Percentiles rank a stretch among this genome's conserved stretches.
Conservation (phyloP, 2,797 vertebrate species). For the Gouania willdenowi region DNA sequence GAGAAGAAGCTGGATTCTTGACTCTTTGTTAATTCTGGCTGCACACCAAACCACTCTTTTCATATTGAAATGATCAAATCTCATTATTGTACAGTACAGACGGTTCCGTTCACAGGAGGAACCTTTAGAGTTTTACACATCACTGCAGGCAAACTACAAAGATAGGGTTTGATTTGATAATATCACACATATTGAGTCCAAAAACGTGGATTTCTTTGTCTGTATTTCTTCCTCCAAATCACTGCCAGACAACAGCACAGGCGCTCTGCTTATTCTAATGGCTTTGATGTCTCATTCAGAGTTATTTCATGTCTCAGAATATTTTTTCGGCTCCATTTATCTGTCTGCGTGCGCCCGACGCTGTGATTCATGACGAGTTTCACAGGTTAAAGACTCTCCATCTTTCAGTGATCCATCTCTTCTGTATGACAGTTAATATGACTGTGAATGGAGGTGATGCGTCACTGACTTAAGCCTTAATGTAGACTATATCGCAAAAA, state of each 20-base stretch:
- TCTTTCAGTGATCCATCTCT: slow-evolving; percentile 27
- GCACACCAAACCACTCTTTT: no score
- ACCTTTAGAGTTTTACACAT: no score
- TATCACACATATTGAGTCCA: not conserved
- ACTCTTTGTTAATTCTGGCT: no score
- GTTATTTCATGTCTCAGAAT: not conserved
- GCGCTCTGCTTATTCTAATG: slow-evolving; percentile 22
- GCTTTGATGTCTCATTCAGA: not conserved
- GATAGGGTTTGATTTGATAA: not conserved
- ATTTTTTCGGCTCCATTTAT: not conserved
- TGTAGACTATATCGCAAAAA: no score
- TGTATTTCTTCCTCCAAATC: no score
- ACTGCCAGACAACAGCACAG: not conserved
- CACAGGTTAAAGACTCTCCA: slow-evolving; percentile 7
- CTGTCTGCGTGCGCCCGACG: not conserved
- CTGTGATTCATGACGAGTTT: slow-evolving; percentile 13
- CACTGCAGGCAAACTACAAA: no score
- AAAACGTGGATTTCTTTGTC: not conserved
- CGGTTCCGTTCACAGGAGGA: no score
- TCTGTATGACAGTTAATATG: slow-evolving; percentile 1
- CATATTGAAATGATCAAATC: no score
- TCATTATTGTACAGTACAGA: no score
- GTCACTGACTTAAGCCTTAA: not conserved
- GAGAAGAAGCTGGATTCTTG: no score
- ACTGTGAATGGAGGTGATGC: slow-evolving; percentile 13